These are phyloP conservation scores for Glaucidium brasilianum DNA, from an alignment of 2,113 vertebrate species.

Conservation along the genomic window DNA sequence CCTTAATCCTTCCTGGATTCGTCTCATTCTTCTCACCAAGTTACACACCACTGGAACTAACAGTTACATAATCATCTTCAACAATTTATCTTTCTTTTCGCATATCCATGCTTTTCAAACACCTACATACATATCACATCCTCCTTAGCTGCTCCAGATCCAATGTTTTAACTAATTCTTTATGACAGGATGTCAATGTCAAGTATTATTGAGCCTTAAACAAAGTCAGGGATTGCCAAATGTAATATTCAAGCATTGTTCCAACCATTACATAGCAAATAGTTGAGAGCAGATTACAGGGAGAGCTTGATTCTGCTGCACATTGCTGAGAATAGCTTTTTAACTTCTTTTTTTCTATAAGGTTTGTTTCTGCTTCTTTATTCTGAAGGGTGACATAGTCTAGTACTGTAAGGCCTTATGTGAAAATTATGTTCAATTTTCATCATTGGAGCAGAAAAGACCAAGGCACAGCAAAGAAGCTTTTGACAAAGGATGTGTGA, in stretches of 20 bases:
- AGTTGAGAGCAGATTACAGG: background rate
- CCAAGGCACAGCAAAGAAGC: background rate
- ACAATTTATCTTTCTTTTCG: background rate
- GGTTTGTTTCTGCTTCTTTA: background rate
- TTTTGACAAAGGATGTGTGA: background rate
- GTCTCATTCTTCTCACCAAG: background rate
- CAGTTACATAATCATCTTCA: conserved; percentile 8
- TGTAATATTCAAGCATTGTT: background rate
- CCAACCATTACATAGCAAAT: background rate
- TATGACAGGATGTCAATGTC: conserved; percentile 41
- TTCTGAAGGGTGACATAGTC: background rate
- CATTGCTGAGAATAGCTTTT: background rate
- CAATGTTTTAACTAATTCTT: conserved; percentile 38
- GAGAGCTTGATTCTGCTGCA: background rate
- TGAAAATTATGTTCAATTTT: conserved; percentile 18
- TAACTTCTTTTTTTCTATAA: background rate
- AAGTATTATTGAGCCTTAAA: conserved; percentile 13
- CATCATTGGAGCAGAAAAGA: background rate
- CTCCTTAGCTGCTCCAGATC: conserved; percentile 20
- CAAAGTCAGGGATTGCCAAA: background rate
- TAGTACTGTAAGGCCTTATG: background rate
- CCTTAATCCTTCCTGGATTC: background rate
- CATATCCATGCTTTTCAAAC: conserved; percentile 29
- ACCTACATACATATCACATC: conserved; percentile 55
- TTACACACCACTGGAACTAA: background rate